Evolutionary conservation across 1,140 invertebrate species (phyloP).

Genomic region (Penaeus chinensis): DNA sequence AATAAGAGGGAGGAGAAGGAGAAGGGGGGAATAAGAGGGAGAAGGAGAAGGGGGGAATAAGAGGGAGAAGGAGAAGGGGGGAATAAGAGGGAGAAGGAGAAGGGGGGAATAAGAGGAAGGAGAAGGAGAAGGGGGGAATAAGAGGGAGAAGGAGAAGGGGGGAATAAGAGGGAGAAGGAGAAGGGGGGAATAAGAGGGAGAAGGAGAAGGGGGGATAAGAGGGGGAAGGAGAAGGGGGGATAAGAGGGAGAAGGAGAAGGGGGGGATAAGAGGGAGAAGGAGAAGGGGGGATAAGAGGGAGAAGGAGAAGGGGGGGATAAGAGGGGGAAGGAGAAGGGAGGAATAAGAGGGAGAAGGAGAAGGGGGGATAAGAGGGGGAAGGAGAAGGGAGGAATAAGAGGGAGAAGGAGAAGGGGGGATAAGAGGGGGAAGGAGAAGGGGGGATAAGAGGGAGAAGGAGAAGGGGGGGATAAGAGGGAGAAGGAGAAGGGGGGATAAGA

Average conservation of each 20-base stretch:
- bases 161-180: neutral
- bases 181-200: neutral
- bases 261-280: neutral
- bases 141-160: neutral
- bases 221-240: too few relatives aligned
- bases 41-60: too few relatives aligned
- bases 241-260: neutral
- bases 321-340: neutral
- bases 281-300: neutral
- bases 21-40: neutral
- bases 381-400: neutral
- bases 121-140: neutral
- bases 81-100: slow-evolving; percentile 3
- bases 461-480: neutral
- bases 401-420: neutral
- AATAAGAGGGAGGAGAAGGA: neutral
- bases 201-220: neutral
- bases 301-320: neutral
- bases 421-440: neutral
- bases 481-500: neutral
- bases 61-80: neutral
- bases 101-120: neutral
- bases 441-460: neutral
- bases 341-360: neutral
- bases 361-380: neutral